Percentiles rank a stretch among this genome's conserved stretches.
Evolutionary conservation across 1,140 invertebrate genomes (phyloP).

Genomic region (Ceratina japonica): DNA sequence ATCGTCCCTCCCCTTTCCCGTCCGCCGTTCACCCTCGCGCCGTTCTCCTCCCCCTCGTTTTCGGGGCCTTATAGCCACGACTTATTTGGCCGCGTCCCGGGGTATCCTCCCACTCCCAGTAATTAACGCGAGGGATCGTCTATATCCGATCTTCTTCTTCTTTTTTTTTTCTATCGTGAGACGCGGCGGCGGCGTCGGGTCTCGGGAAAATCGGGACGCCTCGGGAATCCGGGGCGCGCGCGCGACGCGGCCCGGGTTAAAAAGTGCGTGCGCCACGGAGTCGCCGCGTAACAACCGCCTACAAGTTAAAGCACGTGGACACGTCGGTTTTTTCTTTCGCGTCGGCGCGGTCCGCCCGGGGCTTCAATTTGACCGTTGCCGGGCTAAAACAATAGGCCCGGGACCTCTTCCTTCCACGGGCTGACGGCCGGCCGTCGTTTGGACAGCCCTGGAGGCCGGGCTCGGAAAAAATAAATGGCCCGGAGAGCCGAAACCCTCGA

Average conservation of each 20-base stretch:
- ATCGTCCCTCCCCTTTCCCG: constrained; percentile 18
- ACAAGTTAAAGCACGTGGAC: constrained; percentile 63
- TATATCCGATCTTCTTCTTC: neutral
- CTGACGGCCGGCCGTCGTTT: constrained; percentile 63
- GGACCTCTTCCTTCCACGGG: constrained; percentile 55
- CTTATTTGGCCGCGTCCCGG: neutral
- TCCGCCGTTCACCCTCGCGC: too few relatives aligned
- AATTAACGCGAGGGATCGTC: neutral
- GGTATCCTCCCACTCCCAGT: constrained; percentile 6
- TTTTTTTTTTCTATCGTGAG: neutral
- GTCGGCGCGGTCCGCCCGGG: constrained; percentile 53
- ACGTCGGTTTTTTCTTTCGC: constrained; percentile 50
- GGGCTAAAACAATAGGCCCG: constrained; percentile 69
- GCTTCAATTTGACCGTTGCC: constrained; percentile 68
- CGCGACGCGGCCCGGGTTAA: constrained; percentile 16
- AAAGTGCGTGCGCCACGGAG: constrained; percentile 28
- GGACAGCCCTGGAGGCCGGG: constrained; percentile 68
- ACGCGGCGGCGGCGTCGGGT: neutral
- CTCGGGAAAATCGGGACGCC: neutral
- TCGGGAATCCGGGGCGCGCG: neutral
- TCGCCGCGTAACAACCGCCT: constrained; percentile 55
- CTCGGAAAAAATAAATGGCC: constrained; percentile 71
- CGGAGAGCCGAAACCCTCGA: constrained; percentile 64
- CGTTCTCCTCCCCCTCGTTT: constrained; percentile 19
- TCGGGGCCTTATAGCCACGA: neutral